Evolutionary conservation across 2,888 invertebrate species (phyloP), one percentile per base, ranked within the genome.

Genomic region (Cantharis nigra): DNA sequence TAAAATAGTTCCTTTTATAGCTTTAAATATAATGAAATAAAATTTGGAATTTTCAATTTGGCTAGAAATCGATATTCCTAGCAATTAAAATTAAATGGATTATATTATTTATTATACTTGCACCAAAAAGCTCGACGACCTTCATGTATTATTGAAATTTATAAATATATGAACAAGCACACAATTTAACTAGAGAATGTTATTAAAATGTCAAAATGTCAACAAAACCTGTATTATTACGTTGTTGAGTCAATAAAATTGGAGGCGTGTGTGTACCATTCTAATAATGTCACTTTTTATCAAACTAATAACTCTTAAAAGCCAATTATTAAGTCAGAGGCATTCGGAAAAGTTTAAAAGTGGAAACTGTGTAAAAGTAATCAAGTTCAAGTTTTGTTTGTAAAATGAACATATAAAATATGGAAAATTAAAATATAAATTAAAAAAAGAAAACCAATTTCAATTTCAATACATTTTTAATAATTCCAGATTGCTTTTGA

Each of bases 141-240:
- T 74, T 18, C 20, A 10, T 69, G 49, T 62, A 73, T 28, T 73
- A 62, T 69, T 73, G 18, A 49, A 63, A 23, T 28, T 28, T 70
- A 70, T 74, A 74, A 69, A 74, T 74, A 74, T 49, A 49, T 30
- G 49, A 63, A 49, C 69, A 74, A 70, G 70, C 69, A 74, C 63
- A 74, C 70, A 74, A 62, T 74, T 63, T 69, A 70, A 63, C 26
- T 63, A 69, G 69, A 70, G 70, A 74, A 74, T 74, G 69, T 74
- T 69, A 74, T 74, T 74, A 74, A 30, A 74, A 74, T 74, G 74
- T 74, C 74, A 74, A 70, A 74, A 74, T 63, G 74, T 74, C 74
- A 74, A 63, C 69, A 64, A n/a, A 74, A 49, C 23, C 63, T 63
- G 63, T 70, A 63, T 70, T 74, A 74, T 74, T 74, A 74, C 30